Percentiles rank a stretch among this genome's conserved stretches.
Conservation (phyloP, 2,888 invertebrate genomes). For the Pocota personata region DNA sequence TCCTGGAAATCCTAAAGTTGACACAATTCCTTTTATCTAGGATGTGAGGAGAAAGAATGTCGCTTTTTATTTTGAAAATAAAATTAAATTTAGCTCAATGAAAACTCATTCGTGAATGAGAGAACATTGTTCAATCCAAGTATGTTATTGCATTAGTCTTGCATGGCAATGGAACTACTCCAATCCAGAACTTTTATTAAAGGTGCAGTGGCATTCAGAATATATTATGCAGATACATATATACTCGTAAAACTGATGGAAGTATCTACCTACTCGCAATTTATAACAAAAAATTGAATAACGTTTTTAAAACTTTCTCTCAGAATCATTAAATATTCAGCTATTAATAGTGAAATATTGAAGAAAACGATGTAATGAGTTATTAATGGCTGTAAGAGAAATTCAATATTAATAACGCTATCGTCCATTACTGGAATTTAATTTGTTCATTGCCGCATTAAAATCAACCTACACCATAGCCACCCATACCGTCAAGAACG, state of each 20-base stretch:
- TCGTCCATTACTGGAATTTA: constrained; percentile 36
- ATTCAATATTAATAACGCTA: constrained; percentile 26
- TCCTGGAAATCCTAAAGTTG: not conserved
- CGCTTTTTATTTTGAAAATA: not conserved
- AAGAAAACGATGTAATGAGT: constrained; percentile 1
- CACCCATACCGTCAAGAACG: not conserved
- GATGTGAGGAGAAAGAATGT: not conserved
- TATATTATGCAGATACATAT: too few relatives aligned
- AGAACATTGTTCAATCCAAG: too few relatives aligned
- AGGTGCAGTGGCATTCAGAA: too few relatives aligned
- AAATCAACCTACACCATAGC: not conserved
- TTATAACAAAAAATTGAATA: not conserved
- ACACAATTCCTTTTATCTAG: not conserved
- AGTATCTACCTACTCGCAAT: too few relatives aligned
- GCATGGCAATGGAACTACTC: too few relatives aligned
- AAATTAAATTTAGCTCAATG: not conserved
- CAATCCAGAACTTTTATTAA: too few relatives aligned
- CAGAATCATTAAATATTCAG: not conserved
- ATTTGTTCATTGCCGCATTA: constrained; percentile 42
- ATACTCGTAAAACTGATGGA: too few relatives aligned
- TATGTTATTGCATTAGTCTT: too few relatives aligned
- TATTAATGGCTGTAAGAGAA: constrained; percentile 8
- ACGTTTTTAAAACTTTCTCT: not conserved
- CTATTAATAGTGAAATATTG: not conserved
- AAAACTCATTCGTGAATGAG: not conserved